Evolutionary conservation across 1,140 invertebrate species (phyloP).

Genomic region (Papilio xuthus): DNA sequence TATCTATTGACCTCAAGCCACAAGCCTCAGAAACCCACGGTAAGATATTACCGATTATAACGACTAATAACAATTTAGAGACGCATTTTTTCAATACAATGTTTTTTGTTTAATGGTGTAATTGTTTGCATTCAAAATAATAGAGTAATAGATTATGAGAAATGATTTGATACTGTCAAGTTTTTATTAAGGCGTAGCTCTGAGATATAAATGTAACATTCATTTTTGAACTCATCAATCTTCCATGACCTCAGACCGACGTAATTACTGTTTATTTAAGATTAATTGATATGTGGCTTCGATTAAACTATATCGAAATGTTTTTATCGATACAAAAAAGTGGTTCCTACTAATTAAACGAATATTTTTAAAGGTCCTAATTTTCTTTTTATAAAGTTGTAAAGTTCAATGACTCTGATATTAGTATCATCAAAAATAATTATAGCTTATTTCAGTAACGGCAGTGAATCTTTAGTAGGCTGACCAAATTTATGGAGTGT

Average conservation of each 20-base stretch:
- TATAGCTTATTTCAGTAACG: neutral
- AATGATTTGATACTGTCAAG: slow-evolving; percentile 39
- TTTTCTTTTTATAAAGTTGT: slow-evolving; percentile 6
- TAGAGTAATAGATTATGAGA: slow-evolving; percentile 38
- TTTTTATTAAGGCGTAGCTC: slow-evolving; percentile 46
- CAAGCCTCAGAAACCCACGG: too few relatives aligned
- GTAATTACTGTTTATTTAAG: slow-evolving; percentile 62
- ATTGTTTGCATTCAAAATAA: neutral
- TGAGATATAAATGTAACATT: slow-evolving; percentile 57
- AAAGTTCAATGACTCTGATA: neutral
- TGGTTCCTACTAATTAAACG: slow-evolving; percentile 11
- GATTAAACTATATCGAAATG: slow-evolving; percentile 41
- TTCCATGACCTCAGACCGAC: slow-evolving; percentile 49
- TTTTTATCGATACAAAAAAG: slow-evolving; percentile 34
- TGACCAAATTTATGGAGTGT: neutral
- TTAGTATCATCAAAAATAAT: neutral
- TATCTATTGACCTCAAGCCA: neutral
- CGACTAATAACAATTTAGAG: neutral
- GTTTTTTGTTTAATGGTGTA: neutral
- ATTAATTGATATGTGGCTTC: slow-evolving; percentile 62
- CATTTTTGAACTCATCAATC: slow-evolving; percentile 68
- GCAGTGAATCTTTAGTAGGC: neutral
- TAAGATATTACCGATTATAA: neutral
- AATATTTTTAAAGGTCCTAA: slow-evolving; percentile 1
- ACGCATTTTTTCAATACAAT: neutral